phyloP scores from a whole-genome alignment of 2,888 invertebrate genomes.

The Bursaphelenchus okinawaensis region DNA sequence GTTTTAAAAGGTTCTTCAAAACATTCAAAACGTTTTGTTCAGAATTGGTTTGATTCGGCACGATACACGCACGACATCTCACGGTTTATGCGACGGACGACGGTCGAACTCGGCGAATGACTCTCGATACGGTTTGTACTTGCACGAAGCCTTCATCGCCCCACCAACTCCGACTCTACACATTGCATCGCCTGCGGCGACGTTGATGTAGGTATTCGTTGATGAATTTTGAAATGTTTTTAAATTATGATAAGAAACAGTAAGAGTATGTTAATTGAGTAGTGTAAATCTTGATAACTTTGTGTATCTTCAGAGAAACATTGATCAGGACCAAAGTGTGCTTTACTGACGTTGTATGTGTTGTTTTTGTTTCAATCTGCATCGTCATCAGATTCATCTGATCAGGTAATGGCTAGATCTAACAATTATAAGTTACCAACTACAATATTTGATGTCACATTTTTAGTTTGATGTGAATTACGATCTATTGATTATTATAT shows the following conservation, averaged over 20 bases:
- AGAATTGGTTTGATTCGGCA: background rate
- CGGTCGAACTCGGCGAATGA: no score
- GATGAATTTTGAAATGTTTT: no score
- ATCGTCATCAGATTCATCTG: conserved; percentile 55
- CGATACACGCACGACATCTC: no score
- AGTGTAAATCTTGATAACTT: no score
- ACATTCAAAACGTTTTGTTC: background rate
- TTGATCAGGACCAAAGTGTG: no score
- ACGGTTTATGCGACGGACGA: no score
- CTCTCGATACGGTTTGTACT: background rate
- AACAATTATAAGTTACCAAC: background rate
- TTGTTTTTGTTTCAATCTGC: conserved; percentile 48
- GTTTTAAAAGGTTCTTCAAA: background rate
- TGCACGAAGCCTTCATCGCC: background rate
- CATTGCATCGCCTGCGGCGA: background rate
- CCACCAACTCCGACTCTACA: background rate
- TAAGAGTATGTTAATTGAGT: no score
- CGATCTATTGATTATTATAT: background rate
- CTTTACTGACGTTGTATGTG: conserved; percentile 3
- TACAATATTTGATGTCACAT: background rate
- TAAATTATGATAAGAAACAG: no score
- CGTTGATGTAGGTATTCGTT: no score
- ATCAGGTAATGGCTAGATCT: conserved; percentile 42
- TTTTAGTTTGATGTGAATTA: conserved; percentile 9
- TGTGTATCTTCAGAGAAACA: no score